Percentiles rank a stretch among this genome's conserved stretches.
Evolutionary conservation across 2,113 vertebrate species (phyloP).

Genomic region (Periophthalmus modestus): DNA sequence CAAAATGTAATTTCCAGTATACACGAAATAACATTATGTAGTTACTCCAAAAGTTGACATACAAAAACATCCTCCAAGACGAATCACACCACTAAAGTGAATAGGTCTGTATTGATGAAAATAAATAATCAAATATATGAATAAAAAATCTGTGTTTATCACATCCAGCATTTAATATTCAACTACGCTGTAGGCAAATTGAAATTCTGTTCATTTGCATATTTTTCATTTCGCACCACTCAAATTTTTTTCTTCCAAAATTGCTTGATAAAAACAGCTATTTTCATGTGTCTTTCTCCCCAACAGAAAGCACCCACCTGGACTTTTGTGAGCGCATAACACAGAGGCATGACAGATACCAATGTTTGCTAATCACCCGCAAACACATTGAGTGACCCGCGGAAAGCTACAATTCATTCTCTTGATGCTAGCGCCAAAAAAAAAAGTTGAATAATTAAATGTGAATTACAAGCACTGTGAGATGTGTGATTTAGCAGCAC

Average conservation of each 20-base stretch:
- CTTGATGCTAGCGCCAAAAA: neutral
- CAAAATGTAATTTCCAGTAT: neutral
- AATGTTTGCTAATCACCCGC: slow-evolving; percentile 19
- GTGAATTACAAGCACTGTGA: slow-evolving; percentile 42
- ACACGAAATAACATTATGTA: neutral
- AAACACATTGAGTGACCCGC: slow-evolving; percentile 26
- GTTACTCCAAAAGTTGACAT: neutral
- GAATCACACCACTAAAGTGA: neutral
- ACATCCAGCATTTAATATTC: neutral
- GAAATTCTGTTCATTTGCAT: neutral
- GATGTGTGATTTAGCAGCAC: slow-evolving; percentile 49
- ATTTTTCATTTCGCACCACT: slow-evolving; percentile 2
- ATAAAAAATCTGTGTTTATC: neutral
- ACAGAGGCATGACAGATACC: slow-evolving; percentile 13
- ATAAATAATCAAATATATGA: neutral
- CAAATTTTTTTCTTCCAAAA: neutral
- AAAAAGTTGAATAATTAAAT: slow-evolving; percentile 55
- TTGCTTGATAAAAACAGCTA: slow-evolving; percentile 4
- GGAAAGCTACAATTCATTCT: slow-evolving; percentile 29
- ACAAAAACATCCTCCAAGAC: neutral
- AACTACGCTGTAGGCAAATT: neutral
- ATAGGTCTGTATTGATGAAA: neutral
- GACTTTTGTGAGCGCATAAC: slow-evolving; percentile 14
- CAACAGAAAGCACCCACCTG: neutral
- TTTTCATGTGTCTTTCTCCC: slow-evolving; percentile 10